A percentile compares a stretch with the other conserved stretches of the same genome.
Evolutionary conservation across 2,113 vertebrate species (phyloP).

Genomic region (Mustelus asterias): DNA sequence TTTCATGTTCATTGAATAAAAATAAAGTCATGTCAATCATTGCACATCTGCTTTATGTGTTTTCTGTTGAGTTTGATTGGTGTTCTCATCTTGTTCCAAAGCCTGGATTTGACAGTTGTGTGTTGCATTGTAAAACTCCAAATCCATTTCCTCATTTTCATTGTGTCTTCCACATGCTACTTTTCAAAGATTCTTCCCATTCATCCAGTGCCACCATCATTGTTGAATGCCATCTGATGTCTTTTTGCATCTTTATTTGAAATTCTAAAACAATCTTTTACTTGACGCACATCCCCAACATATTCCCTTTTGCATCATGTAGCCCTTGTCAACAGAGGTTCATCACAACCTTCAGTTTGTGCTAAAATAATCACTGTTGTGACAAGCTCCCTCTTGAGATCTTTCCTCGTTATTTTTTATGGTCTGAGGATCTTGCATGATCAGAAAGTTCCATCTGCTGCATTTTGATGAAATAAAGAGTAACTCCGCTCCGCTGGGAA

Average conservation of each 20-base stretch:
- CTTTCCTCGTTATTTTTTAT: not conserved
- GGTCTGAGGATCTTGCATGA: not conserved
- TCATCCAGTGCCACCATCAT: not conserved
- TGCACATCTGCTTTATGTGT: not conserved
- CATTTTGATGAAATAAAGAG: not conserved
- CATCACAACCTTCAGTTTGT: not conserved
- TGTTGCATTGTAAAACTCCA: not conserved
- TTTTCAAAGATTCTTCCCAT: not conserved
- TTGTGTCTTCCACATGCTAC: not conserved
- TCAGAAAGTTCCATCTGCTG: not conserved
- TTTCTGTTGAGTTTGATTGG: not conserved
- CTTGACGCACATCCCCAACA: not conserved
- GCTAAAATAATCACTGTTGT: not conserved
- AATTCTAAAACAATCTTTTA: not conserved
- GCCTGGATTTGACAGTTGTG: not conserved
- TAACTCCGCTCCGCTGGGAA: not conserved
- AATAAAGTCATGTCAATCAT: not conserved
- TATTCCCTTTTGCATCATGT: not conserved
- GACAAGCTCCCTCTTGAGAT: not conserved
- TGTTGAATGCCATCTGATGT: not conserved
- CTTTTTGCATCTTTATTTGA: not conserved
- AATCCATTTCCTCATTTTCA: not conserved
- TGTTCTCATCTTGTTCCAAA: not conserved
- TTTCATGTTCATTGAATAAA: not conserved
- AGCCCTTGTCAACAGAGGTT: not conserved